phyloP scores from a whole-genome alignment of 2,888 invertebrate genomes.

The Meta bourneti region DNA sequence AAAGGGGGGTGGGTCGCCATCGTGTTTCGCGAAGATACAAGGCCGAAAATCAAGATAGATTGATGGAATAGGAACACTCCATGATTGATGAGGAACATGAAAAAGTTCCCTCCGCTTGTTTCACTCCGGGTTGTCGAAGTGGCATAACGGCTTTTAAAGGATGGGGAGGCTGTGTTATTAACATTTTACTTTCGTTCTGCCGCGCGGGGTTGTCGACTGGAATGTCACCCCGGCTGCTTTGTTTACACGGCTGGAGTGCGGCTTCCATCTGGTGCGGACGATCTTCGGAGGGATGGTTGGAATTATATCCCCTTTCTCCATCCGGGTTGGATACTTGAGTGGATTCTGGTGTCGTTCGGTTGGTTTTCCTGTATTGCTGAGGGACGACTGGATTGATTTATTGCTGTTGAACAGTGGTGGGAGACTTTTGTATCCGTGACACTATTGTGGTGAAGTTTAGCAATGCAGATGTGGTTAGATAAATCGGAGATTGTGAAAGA shows the following conservation, averaged over 20 bases:
- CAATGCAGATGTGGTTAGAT: not conserved
- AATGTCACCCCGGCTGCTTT: not conserved
- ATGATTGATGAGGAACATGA: conserved; percentile 53
- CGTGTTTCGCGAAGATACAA: conserved; percentile 50
- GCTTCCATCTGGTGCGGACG: not conserved
- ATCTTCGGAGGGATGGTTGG: not conserved
- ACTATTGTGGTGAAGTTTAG: not conserved
- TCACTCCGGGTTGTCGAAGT: conserved; percentile 9
- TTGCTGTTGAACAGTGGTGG: not conserved
- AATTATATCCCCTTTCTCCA: not conserved
- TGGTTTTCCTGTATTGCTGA: not conserved
- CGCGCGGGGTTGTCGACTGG: not conserved
- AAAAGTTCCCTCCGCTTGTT: conserved; percentile 30
- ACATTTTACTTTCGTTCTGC: conserved; percentile 27
- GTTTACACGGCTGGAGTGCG: not conserved
- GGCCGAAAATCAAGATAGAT: conserved; percentile 57
- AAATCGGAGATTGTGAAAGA: not conserved
- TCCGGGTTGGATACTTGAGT: not conserved
- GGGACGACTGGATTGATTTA: not conserved
- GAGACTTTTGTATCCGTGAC: not conserved
- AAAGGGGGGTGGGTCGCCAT: not conserved
- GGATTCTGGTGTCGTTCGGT: not conserved
- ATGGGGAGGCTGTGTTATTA: conserved; percentile 38
- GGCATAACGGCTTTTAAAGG: conserved; percentile 38
- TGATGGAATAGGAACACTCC: conserved; percentile 34